phyloP scores from a whole-genome alignment of 1,140 invertebrate species.

The Temnothorax curvispinosus region DNA sequence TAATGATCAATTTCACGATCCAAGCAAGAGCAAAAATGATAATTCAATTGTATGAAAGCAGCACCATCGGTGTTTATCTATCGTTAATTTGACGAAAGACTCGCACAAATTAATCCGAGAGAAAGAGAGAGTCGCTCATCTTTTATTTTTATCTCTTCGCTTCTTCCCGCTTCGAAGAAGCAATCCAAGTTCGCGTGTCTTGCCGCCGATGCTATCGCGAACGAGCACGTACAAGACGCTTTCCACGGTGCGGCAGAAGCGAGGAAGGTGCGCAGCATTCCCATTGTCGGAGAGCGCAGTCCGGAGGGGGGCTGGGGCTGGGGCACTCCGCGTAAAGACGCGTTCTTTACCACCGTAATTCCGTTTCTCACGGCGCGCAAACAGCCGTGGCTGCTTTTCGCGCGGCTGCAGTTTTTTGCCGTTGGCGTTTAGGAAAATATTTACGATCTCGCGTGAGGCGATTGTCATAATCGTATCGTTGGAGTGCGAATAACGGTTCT shows the following conservation, averaged over 20 bases:
- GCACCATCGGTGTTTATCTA: background rate
- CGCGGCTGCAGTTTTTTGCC: slow-evolving; percentile 27
- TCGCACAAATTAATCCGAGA: background rate
- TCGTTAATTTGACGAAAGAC: background rate
- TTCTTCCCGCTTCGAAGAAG: slow-evolving; percentile 12
- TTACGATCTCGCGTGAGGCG: slow-evolving; percentile 50
- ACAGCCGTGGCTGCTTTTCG: slow-evolving; percentile 38
- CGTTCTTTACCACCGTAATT: slow-evolving; percentile 51
- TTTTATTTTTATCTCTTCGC: background rate
- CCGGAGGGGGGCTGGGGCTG: background rate
- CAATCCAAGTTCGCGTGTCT: slow-evolving; percentile 46
- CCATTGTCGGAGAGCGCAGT: slow-evolving; percentile 32
- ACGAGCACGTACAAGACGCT: slow-evolving; percentile 11
- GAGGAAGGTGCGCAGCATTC: slow-evolving; percentile 17
- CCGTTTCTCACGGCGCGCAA: slow-evolving; percentile 43
- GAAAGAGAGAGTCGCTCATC: background rate
- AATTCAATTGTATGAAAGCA: background rate
- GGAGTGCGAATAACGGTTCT: slow-evolving; percentile 11
- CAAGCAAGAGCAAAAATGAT: background rate
- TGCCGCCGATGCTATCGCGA: slow-evolving; percentile 35
- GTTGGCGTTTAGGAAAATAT: slow-evolving; percentile 41
- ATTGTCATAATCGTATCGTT: slow-evolving; percentile 44
- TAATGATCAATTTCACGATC: background rate
- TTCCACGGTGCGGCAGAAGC: slow-evolving; percentile 20
- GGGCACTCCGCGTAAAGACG: slow-evolving; percentile 6